Percentiles rank a stretch among this genome's conserved stretches.
These are phyloP conservation scores for Chloroceryle aenea DNA, from an alignment of 2,113 vertebrate species.

Conservation along the genomic window DNA sequence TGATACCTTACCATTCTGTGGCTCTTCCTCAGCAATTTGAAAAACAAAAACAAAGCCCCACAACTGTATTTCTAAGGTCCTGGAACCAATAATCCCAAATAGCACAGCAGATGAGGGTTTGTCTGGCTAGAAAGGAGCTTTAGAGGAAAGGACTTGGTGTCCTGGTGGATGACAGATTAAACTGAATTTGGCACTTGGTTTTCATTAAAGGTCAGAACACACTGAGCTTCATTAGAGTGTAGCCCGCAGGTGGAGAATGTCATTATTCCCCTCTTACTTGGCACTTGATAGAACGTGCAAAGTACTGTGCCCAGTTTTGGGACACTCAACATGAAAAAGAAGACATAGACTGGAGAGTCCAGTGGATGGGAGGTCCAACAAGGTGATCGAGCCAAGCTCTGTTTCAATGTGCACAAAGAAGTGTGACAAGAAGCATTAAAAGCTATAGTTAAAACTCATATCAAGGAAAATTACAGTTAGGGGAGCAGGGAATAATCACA, in stretches of 20 bases:
- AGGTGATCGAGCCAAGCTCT: background rate
- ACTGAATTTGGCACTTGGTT: rapidly evolving
- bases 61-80: background rate
- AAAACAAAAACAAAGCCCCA: background rate
- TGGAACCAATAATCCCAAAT: background rate
- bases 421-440: background rate
- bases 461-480: background rate
- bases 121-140: background rate
- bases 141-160: background rate
- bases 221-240: background rate
- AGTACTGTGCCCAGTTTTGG: background rate
- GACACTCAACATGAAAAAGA: background rate
- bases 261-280: background rate
- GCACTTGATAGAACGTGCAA: background rate
- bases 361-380: background rate
- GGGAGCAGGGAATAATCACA: background rate
- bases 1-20: background rate
- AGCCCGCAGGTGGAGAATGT: background rate
- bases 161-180: background rate
- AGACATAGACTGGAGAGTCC: background rate
- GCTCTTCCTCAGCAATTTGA: background rate
- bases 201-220: background rate
- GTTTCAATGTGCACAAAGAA: background rate
- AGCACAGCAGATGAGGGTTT: background rate
- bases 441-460: background rate